A percentile compares a stretch with the other conserved stretches of the same genome.
Evolutionary conservation across 2,888 invertebrate genomes (phyloP).

Genomic region (Brachyptera putata): DNA sequence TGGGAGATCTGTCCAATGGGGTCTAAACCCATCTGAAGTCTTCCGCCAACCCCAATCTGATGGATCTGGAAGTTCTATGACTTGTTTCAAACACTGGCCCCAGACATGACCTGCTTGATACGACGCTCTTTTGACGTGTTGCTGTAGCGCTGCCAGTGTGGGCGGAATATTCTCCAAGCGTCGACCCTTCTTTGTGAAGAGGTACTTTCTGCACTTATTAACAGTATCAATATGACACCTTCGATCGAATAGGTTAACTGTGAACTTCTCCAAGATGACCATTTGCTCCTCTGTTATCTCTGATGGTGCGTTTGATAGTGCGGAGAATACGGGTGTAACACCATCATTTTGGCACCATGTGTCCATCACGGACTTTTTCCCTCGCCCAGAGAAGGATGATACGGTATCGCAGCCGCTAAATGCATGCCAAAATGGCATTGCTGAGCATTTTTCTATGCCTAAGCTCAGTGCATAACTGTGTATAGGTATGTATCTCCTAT

Average conservation of each 20-base stretch:
- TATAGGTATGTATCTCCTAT: neutral
- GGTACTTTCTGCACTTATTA: neutral
- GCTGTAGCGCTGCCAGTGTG: neutral
- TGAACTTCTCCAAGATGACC: neutral
- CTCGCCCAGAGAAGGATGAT: neutral
- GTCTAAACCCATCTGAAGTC: neutral
- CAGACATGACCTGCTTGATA: constrained; percentile 1
- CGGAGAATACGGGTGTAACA: neutral
- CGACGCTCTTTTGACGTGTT: neutral
- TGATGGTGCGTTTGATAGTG: neutral
- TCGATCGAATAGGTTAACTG: neutral
- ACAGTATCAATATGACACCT: neutral
- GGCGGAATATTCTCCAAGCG: neutral
- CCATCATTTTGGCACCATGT: neutral
- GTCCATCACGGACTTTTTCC: neutral
- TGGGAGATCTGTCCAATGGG: neutral
- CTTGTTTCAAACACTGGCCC: neutral
- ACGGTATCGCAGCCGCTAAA: constrained; percentile 4
- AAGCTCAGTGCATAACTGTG: neutral
- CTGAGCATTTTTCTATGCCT: neutral
- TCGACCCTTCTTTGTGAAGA: neutral
- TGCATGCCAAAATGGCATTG: neutral
- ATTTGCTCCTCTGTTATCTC: neutral
- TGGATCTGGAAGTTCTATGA: neutral
- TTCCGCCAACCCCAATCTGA: neutral